These are phyloP conservation scores for Tenthredo amoena DNA, from an alignment of 2,888 invertebrate genomes.

Conservation along the genomic window DNA sequence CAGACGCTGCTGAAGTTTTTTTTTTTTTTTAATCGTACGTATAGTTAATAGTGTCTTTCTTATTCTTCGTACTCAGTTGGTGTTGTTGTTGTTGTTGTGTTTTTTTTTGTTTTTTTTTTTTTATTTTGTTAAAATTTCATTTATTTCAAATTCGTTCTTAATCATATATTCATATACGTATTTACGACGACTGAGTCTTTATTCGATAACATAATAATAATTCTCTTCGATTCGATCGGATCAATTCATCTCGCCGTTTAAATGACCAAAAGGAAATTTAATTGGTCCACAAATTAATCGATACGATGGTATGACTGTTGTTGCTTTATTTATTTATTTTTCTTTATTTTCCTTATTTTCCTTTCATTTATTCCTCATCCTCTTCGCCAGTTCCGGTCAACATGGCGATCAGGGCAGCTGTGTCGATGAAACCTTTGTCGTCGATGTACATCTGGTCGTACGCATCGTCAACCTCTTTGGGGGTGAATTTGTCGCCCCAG, in stretches of 20 bases:
- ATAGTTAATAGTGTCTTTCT: neutral
- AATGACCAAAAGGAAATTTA: neutral
- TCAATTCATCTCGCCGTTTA: neutral
- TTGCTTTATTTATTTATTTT: neutral
- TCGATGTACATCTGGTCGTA: slow-evolving; percentile 96
- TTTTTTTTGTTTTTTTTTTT: neutral
- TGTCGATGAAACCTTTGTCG: slow-evolving; percentile 94
- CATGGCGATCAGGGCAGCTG: slow-evolving; percentile 91
- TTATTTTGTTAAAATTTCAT: slow-evolving; percentile 5
- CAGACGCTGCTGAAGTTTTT: neutral
- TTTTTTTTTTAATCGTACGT: neutral
- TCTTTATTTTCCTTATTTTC: neutral
- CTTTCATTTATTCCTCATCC: slow-evolving; percentile 82
- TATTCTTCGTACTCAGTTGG: neutral
- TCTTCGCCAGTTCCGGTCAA: slow-evolving; percentile 93
- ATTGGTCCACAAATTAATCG: slow-evolving; percentile 6
- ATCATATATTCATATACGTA: neutral
- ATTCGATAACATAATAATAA: slow-evolving; percentile 2
- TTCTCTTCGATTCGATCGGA: slow-evolving; percentile 15
- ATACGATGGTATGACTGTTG: neutral
- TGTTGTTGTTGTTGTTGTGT: neutral
- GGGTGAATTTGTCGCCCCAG: slow-evolving; percentile 95
- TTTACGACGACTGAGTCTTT: slow-evolving; percentile 4
- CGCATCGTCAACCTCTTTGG: slow-evolving; percentile 94
- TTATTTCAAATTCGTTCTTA: slow-evolving; percentile 1